Evolutionary conservation across 2,113 vertebrate genomes (phyloP).

Genomic region (Crotophaga sulcirostris): DNA sequence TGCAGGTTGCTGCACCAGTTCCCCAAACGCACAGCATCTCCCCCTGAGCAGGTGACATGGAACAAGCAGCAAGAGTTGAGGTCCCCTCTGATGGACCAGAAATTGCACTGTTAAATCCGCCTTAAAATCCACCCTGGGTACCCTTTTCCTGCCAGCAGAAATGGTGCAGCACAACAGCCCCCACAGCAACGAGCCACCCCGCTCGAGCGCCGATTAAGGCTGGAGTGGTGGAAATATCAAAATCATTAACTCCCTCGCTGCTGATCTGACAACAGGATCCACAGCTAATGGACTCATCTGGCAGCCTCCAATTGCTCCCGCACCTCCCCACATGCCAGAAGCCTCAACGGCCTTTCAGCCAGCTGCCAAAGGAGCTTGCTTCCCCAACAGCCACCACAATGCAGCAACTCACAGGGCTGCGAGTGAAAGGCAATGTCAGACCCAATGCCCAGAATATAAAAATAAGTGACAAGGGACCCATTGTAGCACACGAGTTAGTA

Average conservation of each 20-base stretch:
- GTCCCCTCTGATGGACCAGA: accelerated
- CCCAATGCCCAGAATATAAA: constrained; percentile 57
- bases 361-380: constrained; percentile 57
- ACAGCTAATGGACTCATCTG: not conserved
- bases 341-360: constrained; percentile 26
- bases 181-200: not conserved
- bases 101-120: not conserved
- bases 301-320: not conserved
- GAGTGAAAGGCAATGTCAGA: constrained; percentile 50
- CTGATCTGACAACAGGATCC: not conserved
- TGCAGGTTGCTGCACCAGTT: too few species aligned
- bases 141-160: not conserved
- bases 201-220: accelerated
- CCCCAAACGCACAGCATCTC: accelerated
- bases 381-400: constrained; percentile 60
- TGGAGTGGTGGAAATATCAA: not conserved
- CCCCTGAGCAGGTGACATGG: not conserved
- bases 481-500: constrained; percentile 3
- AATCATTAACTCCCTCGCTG: not conserved
- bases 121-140: not conserved
- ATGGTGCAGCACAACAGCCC: accelerated
- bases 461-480: constrained; percentile 55
- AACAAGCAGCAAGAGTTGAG: accelerated
- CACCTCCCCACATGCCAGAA: constrained; percentile 1
- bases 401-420: constrained; percentile 59